Percentiles rank a stretch among this genome's conserved stretches.
Evolutionary conservation across 2,113 vertebrate species (phyloP).

Genomic region (Neolamprologus variostigma): DNA sequence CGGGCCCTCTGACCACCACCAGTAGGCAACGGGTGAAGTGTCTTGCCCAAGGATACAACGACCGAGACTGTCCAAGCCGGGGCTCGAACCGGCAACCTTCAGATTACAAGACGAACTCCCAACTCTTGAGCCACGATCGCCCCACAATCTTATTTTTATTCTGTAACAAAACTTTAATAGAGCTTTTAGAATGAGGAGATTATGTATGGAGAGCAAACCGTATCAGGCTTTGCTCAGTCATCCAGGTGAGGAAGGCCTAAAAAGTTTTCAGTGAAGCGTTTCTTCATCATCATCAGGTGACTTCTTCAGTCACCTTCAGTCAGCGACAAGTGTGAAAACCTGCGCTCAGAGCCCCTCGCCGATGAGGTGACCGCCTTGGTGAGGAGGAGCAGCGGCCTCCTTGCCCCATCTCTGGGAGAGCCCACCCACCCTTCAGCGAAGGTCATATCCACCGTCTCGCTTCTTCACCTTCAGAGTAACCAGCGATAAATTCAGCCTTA

Average conservation of each 20-base stretch:
- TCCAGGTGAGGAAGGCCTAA: background rate
- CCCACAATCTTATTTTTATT: background rate
- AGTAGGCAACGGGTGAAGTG: accelerated
- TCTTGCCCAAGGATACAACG: accelerated
- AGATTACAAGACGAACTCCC: accelerated
- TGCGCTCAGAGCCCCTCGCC: background rate
- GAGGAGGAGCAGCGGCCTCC: background rate
- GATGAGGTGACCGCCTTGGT: background rate
- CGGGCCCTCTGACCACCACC: background rate
- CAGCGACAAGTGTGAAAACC: background rate
- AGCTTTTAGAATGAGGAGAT: background rate
- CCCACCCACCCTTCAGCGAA: background rate
- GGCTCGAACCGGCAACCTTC: background rate
- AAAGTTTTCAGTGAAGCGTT: background rate
- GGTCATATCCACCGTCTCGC: background rate
- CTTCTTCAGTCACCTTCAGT: background rate
- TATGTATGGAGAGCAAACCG: background rate
- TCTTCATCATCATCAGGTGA: background rate
- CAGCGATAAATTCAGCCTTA: background rate
- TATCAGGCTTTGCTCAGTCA: background rate
- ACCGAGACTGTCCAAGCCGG: accelerated
- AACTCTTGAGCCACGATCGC: background rate
- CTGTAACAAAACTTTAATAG: background rate
- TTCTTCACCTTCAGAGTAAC: background rate
- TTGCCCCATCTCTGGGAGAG: background rate